Evolutionary conservation across 1,140 invertebrate species (phyloP).

Genomic region (Orius laevigatus): DNA sequence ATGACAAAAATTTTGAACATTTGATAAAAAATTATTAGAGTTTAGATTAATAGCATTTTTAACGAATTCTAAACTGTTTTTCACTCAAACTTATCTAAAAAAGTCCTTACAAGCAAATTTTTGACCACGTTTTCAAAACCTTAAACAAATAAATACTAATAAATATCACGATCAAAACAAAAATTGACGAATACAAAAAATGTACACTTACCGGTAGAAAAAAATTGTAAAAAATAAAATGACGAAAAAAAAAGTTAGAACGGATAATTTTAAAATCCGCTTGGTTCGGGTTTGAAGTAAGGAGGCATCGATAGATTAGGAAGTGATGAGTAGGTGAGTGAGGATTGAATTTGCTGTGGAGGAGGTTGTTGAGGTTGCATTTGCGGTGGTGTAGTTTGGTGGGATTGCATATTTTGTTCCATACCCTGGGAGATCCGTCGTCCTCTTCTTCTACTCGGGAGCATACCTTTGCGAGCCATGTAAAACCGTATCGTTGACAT

Average conservation of each 20-base stretch:
- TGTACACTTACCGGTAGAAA: background rate
- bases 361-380: slow-evolving; percentile 13
- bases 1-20: too few species aligned
- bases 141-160: background rate
- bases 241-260: background rate
- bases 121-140: background rate
- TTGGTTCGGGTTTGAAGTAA: slow-evolving; percentile 13
- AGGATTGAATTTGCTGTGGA: slow-evolving; percentile 6
- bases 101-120: background rate
- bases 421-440: slow-evolving; percentile 29
- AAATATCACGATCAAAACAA: slow-evolving; percentile 1
- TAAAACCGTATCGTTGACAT: slow-evolving; percentile 71
- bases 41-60: too few species aligned
- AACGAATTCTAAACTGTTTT: too few species aligned
- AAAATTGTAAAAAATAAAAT: background rate
- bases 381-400: slow-evolving; percentile 8
- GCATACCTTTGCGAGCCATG: slow-evolving; percentile 63
- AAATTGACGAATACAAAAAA: background rate
- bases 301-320: slow-evolving; percentile 9
- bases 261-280: slow-evolving; percentile 6
- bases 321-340: slow-evolving; percentile 5
- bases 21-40: too few species aligned
- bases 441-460: slow-evolving; percentile 54
- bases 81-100: too few species aligned
- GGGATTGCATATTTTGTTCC: slow-evolving; percentile 26